Base-by-base conservation (phyloP, 2,113 vertebrate genomes). In the Piaya cayana region DNA sequence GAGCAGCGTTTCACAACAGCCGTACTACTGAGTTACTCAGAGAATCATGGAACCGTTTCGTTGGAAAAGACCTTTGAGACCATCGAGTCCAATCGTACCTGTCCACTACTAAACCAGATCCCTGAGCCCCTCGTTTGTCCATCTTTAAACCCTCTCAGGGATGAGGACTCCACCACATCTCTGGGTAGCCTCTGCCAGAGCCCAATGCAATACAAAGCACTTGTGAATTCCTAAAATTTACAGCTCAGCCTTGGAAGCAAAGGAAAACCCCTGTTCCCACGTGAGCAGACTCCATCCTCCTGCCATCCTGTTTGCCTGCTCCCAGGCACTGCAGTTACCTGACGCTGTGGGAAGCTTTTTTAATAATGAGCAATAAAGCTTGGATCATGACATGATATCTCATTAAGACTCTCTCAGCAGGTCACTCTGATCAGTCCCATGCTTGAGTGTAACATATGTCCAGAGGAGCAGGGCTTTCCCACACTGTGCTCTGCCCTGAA, bases 181-280 rank as follows among this genome's bases (percentile, higher is more conserved):
- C 43, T 19, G 43, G 15, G 43, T 17, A 45, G 43, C 43, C 43
- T 19, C 43, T 45, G 43, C 39, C 39, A 39, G 39, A 39, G 39
- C 39, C 39, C 39, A 39, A 45, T 19, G 27, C 49, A 65, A n/a
- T 8, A 42, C 32, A 29, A 65, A 74, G 22, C 30, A 32, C 12
- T 0, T 0, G 1, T 12, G 36, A 53, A 26, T 36, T 27, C 39
- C 26, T 30, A 23, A 53, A 56, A n/a, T 12, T 17, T 11, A 20
- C 30, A 30, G 23, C 5, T 4, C 3, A 52, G 25, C 42, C 36
- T 42, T 18, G 8, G 36, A 11, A 47, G 8, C 30, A 43, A 42
- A 16, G 17, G n/a, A 36, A 67, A 50, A 18, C 15, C 9, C 8
- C 43, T 56, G 5, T 39, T 78, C 50, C 55, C 39, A 37, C 1